Evolutionary conservation across 2,797 vertebrate species (phyloP), one percentile per base, ranked within the genome.

Genomic region (Gymnocypris eckloni): DNA sequence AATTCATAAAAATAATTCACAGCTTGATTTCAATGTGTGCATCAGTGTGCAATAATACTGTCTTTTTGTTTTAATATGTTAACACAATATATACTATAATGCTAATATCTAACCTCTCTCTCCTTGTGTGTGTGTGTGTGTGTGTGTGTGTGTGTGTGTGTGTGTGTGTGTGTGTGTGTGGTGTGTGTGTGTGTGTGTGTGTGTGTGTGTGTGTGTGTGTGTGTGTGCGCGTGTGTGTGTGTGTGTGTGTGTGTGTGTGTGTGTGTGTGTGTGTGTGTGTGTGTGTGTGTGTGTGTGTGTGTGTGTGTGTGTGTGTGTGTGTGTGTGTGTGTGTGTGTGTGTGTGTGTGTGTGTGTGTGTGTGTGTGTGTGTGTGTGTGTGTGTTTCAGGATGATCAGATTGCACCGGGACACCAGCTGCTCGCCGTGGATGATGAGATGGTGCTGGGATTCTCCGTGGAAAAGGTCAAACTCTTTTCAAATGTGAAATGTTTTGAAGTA

Each of bases 361-460:
- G 4, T 39, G 37, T 6, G 37, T 39, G 37, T 6, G 15, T 37
- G 28, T 61, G n/a, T 64, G 59, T 67, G 45, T 48, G 45, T 48
- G 12, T 56, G 56, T 33, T 92, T n/a, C 84, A 98, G 97, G 97
- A 97, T 88, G 96, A 94, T 67, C 94, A 93, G 82, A 94, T 97
- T 87, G 95, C 95, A 90, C 91, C 96, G 82, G 97, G 96, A 77
- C 96, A 97, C 93, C 94, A 90, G 75, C 96, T 97, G 85, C 88
- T 96, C 84, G 94, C 96, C 79, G 93, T 97, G 85, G 96, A 98
- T 86, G 95, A 96, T 87, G 96, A 98, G 93, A 92, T 95, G 25
- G 96, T 97, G 90, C 88, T 94, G 4, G 96, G 96, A 20, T 94
- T 92, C 92, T 94, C 94, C 77, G 92, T 95, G 89, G 96, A 98